phyloP scores from a whole-genome alignment of 2,113 vertebrate species.

The Corvus cornix region DNA sequence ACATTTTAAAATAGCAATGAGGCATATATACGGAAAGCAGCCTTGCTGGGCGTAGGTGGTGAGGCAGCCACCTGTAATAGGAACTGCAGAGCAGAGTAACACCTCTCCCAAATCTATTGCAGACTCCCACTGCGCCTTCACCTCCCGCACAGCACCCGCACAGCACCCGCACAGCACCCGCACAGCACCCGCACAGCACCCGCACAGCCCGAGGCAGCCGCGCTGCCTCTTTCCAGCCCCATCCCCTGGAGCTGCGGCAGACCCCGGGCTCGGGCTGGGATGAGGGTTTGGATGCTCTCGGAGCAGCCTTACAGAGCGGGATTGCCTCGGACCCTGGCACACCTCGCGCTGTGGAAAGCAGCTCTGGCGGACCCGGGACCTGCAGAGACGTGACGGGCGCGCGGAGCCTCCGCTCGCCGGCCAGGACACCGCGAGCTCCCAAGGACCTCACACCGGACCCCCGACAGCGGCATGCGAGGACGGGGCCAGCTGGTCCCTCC shows the following conservation, averaged over 20 bases:
- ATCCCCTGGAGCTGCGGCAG: not conserved
- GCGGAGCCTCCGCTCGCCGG: not conserved
- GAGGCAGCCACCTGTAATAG: not conserved
- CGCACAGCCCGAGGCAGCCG: not conserved
- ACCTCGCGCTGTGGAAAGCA: not conserved
- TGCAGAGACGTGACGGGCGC: not conserved
- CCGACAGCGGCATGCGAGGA: not conserved
- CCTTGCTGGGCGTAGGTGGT: accelerated
- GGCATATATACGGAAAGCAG: accelerated
- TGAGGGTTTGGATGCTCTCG: not conserved
- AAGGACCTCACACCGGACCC: not conserved
- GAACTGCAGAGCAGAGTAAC: not conserved
- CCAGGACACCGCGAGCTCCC: not conserved
- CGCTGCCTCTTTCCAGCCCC: not conserved
- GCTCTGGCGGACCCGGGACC: not conserved
- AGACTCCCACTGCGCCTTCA: not conserved
- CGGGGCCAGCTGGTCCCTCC: not conserved
- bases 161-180: not conserved
- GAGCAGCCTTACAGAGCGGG: accelerated
- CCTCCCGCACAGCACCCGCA: not conserved
- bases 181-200: not conserved
- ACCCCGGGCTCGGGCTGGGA: not conserved
- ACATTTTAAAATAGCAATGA: accelerated
- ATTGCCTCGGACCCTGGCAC: not conserved
- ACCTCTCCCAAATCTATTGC: accelerated